Base-by-base conservation (phyloP, 2,113 vertebrate genomes). In the Cephalopholis sonnerati region DNA sequence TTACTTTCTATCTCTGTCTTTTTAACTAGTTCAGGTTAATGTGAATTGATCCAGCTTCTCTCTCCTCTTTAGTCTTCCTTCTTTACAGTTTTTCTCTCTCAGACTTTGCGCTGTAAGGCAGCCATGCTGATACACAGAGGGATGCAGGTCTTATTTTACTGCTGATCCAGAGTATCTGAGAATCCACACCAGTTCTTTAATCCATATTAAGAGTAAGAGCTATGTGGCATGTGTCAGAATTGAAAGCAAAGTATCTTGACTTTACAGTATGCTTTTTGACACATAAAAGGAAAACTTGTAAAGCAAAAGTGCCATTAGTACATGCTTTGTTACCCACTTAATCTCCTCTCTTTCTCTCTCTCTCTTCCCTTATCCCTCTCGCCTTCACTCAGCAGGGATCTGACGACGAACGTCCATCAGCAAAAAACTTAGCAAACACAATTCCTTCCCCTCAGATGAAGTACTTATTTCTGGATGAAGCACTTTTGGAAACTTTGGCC, bases 401-500 rank as follows among this genome's bases (percentile, higher is more conserved):
- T 65, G 39, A 78, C 64, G 22, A 27, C 39, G 70, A 74, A 44
- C 9, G 20, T 83, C 57, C 72, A 68, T 82, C 66, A 69, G 68
- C 32, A 67, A 73, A 59, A 57, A 58, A 20, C 6, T 7, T 18
- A 20, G 51, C 27, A 64, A 72, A 77, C 25, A 63, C 68, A 63
- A 53, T 62, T 67, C 24, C 13, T 3, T 39, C 24, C 39, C 73
- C 48, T 66, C 73, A 72, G 70, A 85, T 74, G 22, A 87, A 80
- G 51, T 68, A 15, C 71, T 79, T 83, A 75, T 74, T 89, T 74
- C 82, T 71, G 68, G 72, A 87, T 78, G 53, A 81, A 55, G 46
- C 18, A 66, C 81, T 84, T 79, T 32, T 61, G 15, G 25, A 73
- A 84, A 88, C 74, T 77, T 90, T 84, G 62, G 64, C 68, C 77